A percentile compares a stretch with the other conserved stretches of the same genome.
Conservation (phyloP, 2,113 vertebrate species). For the Ibidorhyncha struthersii region DNA sequence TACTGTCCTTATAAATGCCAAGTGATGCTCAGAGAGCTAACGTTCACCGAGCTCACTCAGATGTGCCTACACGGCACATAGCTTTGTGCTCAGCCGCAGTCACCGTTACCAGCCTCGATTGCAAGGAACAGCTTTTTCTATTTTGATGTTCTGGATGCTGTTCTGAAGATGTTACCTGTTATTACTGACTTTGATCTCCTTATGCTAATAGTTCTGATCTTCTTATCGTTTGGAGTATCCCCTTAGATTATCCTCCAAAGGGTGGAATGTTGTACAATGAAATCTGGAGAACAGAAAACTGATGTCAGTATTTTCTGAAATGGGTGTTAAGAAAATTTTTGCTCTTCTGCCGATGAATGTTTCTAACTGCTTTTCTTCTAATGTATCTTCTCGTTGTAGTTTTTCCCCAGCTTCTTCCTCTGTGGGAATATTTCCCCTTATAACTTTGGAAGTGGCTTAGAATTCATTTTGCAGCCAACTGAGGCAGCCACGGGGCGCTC, state of each 20-base stretch:
- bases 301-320: background rate
- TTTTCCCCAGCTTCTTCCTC: background rate
- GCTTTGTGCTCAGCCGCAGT: background rate
- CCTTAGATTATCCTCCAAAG: background rate
- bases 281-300: background rate
- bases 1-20: background rate
- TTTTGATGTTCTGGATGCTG: background rate
- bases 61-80: background rate
- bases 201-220: background rate
- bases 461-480: background rate
- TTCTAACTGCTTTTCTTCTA: background rate
- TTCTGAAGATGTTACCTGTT: background rate
- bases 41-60: background rate
- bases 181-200: background rate
- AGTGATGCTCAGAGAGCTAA: background rate
- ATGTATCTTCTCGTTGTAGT: background rate
- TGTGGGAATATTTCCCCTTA: background rate
- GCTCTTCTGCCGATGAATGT: rapidly evolving
- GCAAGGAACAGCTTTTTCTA: background rate
- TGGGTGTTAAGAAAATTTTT: background rate
- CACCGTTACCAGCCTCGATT: background rate
- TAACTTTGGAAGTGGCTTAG: background rate
- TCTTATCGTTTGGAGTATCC: background rate
- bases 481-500: background rate
- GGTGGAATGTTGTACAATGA: background rate